Conservation (phyloP, 2,888 invertebrate species). For the Nymphalis c-album region DNA sequence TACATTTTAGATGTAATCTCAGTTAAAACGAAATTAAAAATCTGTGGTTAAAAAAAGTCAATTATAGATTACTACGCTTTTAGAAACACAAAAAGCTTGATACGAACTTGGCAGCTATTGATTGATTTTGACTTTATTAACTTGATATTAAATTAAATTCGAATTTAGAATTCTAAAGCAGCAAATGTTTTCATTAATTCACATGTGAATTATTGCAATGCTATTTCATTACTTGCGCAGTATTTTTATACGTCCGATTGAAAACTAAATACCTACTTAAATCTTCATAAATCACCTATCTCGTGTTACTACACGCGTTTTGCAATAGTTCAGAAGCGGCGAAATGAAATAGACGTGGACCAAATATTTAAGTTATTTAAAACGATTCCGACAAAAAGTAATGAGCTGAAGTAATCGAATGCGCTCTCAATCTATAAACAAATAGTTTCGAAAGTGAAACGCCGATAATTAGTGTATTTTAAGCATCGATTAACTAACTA, state of each 20-base stretch:
- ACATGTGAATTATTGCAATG: not conserved
- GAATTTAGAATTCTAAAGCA: too few relatives aligned
- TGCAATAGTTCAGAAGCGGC: slow-evolving; percentile 7
- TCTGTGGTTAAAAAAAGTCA: too few relatives aligned
- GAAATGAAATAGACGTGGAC: not conserved
- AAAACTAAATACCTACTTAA: slow-evolving; percentile 1
- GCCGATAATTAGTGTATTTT: slow-evolving; percentile 62
- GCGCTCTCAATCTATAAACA: slow-evolving; percentile 22
- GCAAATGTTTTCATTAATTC: not conserved
- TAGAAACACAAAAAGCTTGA: too few relatives aligned
- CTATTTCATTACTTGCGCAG: not conserved
- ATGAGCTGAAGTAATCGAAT: slow-evolving; percentile 16
- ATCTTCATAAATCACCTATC: slow-evolving; percentile 8
- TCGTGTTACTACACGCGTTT: not conserved
- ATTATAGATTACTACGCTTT: too few relatives aligned
- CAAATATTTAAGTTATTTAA: slow-evolving; percentile 10
- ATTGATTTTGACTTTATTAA: too few relatives aligned
- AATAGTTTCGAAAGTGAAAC: slow-evolving; percentile 56
- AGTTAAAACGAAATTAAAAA: too few relatives aligned
- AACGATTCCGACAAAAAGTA: slow-evolving; percentile 10
- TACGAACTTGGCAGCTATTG: too few relatives aligned
- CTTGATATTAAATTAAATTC: too few relatives aligned
- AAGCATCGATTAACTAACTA: slow-evolving; percentile 55
- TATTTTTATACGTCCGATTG: not conserved
- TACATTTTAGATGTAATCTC: too few relatives aligned